Conservation (phyloP, 2,888 invertebrate genomes). For the Rhingia rostrata region DNA sequence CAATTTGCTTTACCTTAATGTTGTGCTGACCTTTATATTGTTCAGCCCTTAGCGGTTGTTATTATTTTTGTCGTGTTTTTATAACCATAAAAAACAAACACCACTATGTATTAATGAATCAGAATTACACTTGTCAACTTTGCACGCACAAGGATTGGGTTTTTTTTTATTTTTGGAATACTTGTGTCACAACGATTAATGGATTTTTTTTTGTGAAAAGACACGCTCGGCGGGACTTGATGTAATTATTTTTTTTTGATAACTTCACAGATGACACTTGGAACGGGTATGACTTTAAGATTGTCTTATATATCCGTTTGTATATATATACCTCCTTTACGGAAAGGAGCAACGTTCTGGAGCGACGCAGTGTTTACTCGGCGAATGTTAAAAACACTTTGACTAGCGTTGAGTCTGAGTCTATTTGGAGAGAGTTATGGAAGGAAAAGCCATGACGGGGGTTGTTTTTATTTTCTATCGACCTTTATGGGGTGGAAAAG, state of each 20-base stretch:
- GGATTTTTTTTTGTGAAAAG: conserved; percentile 26
- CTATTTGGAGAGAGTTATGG: conserved; percentile 23
- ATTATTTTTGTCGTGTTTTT: conserved; percentile 33
- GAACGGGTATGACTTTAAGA: conserved; percentile 40
- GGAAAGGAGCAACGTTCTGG: conserved; percentile 35
- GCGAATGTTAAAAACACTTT: conserved; percentile 78
- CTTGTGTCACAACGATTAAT: conserved; percentile 8
- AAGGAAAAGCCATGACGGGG: conserved; percentile 1
- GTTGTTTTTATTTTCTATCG: background rate
- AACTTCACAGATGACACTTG: conserved; percentile 50
- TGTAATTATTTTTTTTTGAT: conserved; percentile 12
- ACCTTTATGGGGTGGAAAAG: background rate
- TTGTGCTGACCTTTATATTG: conserved; percentile 17
- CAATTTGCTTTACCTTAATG: conserved; percentile 71
- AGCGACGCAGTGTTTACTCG: conserved; percentile 53
- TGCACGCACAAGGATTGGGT: conserved; percentile 9
- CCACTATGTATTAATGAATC: conserved; percentile 26
- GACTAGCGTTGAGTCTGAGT: conserved; percentile 39
- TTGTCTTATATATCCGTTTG: conserved; percentile 10
- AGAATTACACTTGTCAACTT: conserved; percentile 47
- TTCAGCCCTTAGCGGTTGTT: conserved; percentile 14
- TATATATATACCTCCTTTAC: conserved; percentile 30
- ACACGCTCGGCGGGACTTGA: conserved; percentile 16
- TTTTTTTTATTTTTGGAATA: conserved; percentile 12
- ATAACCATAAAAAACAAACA: conserved; percentile 51